Evolutionary conservation across 2,113 vertebrate species (phyloP).

Genomic region (Prinia subflava): DNA sequence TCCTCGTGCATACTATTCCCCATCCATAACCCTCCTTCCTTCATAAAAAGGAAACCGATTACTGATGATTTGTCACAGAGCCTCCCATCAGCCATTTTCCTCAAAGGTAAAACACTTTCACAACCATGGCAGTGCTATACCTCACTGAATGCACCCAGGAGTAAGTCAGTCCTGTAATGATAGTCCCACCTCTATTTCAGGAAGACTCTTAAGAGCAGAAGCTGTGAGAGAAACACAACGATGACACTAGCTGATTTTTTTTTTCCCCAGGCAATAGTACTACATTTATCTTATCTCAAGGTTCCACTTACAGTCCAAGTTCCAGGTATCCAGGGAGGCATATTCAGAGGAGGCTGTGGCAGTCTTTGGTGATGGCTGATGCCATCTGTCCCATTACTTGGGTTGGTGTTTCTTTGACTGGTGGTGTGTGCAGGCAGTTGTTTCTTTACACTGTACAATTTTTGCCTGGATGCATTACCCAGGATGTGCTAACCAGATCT

Average conservation of each 20-base stretch:
- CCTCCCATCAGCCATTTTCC: not conserved
- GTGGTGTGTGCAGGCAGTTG: not conserved
- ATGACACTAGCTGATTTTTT: not conserved
- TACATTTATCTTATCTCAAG: not conserved
- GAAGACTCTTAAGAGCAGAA: not conserved
- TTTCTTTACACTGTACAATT: not conserved
- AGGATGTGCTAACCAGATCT: not conserved
- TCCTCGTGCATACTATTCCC: not conserved
- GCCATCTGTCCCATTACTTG: not conserved
- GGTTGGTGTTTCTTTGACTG: not conserved
- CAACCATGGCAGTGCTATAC: accelerated
- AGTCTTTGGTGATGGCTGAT: accelerated
- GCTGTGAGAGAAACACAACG: not conserved
- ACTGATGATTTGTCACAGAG: not conserved
- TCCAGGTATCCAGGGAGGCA: not conserved
- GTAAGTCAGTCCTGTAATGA: not conserved
- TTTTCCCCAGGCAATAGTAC: not conserved
- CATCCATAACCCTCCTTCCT: not conserved
- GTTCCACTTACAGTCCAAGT: not conserved
- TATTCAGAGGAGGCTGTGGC: not conserved
- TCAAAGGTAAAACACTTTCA: not conserved
- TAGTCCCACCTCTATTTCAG: not conserved
- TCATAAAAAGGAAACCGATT: not conserved
- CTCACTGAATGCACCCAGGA: not conserved
- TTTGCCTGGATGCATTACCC: not conserved